Evolutionary conservation across 2,888 invertebrate genomes (phyloP).

Genomic region (Epistrophe eligans): DNA sequence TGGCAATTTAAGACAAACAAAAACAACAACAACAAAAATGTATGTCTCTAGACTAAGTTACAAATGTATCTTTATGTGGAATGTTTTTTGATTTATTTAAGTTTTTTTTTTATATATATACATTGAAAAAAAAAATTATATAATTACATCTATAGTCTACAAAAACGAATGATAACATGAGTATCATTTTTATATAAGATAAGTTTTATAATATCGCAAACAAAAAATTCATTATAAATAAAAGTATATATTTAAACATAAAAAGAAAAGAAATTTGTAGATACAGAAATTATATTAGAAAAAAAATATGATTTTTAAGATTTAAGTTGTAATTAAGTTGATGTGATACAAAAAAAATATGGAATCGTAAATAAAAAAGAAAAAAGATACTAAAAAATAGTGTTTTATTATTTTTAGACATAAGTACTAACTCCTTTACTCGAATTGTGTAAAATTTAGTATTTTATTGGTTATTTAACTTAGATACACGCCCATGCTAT

Average conservation of each 20-base stretch:
- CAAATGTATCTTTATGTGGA: constrained; percentile 36
- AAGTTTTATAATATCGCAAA: constrained; percentile 62
- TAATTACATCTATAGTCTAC: constrained; percentile 10
- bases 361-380: constrained; percentile 69
- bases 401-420: background rate
- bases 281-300: constrained; percentile 62
- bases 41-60: constrained; percentile 33
- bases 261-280: constrained; percentile 56
- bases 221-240: constrained; percentile 20
- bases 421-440: no score
- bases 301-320: constrained; percentile 59
- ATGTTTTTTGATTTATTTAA: constrained; percentile 25
- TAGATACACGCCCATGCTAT: no score
- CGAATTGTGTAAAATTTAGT: no score
- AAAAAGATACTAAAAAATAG: constrained; percentile 22
- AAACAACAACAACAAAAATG: constrained; percentile 21
- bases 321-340: constrained; percentile 75
- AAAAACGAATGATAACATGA: constrained; percentile 47
- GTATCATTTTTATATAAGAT: constrained; percentile 52
- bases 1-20: constrained; percentile 55
- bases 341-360: constrained; percentile 74
- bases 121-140: constrained; percentile 19
- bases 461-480: no score
- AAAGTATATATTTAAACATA: constrained; percentile 27
- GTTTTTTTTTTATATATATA: constrained; percentile 37